phyloP scores from a whole-genome alignment of 2,888 invertebrate genomes.

The Tenthredo scrophulariae region DNA sequence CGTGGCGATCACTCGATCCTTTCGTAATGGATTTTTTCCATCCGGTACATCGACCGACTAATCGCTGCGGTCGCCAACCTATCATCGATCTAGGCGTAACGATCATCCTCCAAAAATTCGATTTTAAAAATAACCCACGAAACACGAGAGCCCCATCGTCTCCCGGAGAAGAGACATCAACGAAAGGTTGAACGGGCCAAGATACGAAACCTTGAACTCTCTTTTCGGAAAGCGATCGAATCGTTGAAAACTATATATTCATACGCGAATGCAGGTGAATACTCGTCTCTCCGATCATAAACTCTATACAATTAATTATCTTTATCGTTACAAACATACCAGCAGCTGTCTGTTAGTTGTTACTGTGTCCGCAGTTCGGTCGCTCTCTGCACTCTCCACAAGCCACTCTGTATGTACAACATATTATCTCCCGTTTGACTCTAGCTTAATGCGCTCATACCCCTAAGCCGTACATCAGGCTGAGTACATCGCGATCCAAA shows the following conservation, averaged over 20 bases:
- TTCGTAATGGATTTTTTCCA: not conserved
- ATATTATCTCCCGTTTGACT: conserved; percentile 58
- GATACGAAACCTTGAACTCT: not conserved
- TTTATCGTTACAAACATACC: conserved; percentile 34
- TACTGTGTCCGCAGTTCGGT: not conserved
- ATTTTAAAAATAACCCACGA: not conserved
- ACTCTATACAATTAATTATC: conserved; percentile 33
- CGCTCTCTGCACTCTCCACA: not conserved
- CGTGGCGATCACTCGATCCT: conserved; percentile 1
- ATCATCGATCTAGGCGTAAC: not conserved
- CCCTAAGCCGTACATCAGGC: conserved; percentile 74
- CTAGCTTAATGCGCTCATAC: conserved; percentile 66
- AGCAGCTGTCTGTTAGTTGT: conserved; percentile 34
- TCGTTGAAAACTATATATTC: not conserved
- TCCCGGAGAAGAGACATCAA: conserved; percentile 37
- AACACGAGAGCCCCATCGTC: not conserved
- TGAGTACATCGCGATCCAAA: conserved; percentile 76
- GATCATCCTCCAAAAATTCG: not conserved
- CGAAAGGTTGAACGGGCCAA: not conserved
- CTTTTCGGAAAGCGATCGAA: not conserved
- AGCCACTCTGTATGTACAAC: conserved; percentile 31
- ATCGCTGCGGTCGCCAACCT: not conserved
- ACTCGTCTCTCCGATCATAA: not conserved
- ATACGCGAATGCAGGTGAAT: conserved; percentile 16
- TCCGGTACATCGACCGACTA: not conserved